Evolutionary conservation across 2,888 invertebrate species (phyloP).

Genomic region (Candidula unifasciata): DNA sequence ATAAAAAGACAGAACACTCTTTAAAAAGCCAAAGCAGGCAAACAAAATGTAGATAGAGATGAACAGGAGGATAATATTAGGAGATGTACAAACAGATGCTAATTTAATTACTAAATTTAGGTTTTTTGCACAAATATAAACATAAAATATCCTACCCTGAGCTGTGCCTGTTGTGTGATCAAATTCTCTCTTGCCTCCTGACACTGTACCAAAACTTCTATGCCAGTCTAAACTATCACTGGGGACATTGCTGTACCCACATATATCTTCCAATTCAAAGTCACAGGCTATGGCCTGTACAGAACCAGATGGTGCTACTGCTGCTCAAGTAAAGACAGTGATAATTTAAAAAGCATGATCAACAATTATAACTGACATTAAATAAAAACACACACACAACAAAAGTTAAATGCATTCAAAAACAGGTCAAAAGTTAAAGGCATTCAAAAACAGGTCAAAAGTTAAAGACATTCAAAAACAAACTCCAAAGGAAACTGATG

Average conservation of each 20-base stretch:
- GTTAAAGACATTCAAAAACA: too few species aligned
- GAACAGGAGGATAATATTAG: too few species aligned
- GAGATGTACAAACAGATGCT: too few species aligned
- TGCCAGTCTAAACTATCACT: background rate
- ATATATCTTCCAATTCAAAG: constrained; percentile 23
- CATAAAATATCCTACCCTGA: background rate
- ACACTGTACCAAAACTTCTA: background rate
- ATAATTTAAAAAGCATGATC: background rate
- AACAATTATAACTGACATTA: background rate
- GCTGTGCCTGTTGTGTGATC: constrained; percentile 28
- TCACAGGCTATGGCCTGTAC: constrained; percentile 1
- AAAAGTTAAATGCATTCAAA: too few species aligned
- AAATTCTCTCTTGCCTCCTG: background rate
- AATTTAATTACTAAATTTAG: background rate
- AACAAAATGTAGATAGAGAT: too few species aligned
- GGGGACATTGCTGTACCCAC: constrained; percentile 3
- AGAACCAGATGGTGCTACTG: background rate
- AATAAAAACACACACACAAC: too few species aligned
- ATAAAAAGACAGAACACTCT: too few species aligned
- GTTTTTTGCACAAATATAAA: background rate
- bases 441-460: too few species aligned
- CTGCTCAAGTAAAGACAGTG: background rate
- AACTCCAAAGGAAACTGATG: too few species aligned
- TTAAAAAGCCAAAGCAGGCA: too few species aligned
- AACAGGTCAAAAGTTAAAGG: too few species aligned